A percentile compares a stretch with the other conserved stretches of the same genome.
Evolutionary conservation across 1,140 invertebrate genomes (phyloP).

Genomic region (Oppia nitens): DNA sequence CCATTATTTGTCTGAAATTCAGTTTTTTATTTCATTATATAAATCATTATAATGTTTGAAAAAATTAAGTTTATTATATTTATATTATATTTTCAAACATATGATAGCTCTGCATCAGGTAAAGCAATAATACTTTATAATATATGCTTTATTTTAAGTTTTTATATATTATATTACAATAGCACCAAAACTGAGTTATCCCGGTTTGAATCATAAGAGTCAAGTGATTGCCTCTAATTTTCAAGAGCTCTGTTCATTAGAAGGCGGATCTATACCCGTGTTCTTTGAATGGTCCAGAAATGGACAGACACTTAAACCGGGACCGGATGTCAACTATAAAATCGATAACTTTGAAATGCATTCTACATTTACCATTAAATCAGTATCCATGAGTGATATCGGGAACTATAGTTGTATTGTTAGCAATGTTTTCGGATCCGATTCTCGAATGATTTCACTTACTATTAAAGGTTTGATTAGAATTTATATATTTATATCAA

Average conservation of each 20-base stretch:
- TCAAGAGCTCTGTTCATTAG: background rate
- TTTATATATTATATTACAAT: too few relatives aligned
- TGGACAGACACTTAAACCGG: background rate
- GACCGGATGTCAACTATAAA: background rate
- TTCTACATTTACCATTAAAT: background rate
- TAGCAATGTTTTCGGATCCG: constrained; percentile 11
- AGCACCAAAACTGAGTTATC: constrained; percentile 29
- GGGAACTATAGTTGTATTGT: constrained; percentile 21
- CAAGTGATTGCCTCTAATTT: constrained; percentile 3
- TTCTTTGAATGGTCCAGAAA: background rate
- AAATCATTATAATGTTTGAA: too few relatives aligned
- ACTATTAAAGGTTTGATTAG: constrained; percentile 1
- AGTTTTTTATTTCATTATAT: constrained; percentile 41
- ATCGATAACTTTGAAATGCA: background rate
- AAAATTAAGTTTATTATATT: too few relatives aligned
- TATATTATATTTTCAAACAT: too few relatives aligned
- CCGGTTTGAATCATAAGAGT: background rate
- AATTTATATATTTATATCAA: background rate
- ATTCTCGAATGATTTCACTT: background rate
- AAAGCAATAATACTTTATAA: too few relatives aligned
- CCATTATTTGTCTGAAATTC: background rate
- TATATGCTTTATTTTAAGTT: too few relatives aligned
- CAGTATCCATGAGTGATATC: background rate
- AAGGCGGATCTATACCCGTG: background rate
- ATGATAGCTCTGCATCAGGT: too few relatives aligned